Conservation (phyloP, 2,888 invertebrate genomes). For the Rhagonycha lutea region DNA sequence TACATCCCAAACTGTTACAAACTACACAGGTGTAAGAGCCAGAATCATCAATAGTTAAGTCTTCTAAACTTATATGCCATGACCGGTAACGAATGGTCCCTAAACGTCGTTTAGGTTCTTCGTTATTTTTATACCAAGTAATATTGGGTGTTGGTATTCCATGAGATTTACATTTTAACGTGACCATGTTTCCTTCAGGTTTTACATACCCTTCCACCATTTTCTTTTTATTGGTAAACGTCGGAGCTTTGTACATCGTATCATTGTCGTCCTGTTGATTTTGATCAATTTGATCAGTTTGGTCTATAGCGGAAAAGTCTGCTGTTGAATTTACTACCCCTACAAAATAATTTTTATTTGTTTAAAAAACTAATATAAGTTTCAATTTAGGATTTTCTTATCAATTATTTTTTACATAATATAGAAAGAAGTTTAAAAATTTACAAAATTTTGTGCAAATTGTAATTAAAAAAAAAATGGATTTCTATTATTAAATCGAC, state of each 20-base stretch:
- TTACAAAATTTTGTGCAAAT: too few species aligned
- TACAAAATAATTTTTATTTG: conserved; percentile 1
- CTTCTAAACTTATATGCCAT: conserved; percentile 78
- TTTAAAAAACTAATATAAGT: background rate
- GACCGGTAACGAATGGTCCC: conserved; percentile 70
- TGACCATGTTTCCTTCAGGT: conserved; percentile 78
- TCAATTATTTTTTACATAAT: too few species aligned
- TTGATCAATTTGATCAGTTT: background rate
- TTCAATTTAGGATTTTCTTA: too few species aligned
- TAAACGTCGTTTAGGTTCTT: conserved; percentile 63
- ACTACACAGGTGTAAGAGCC: conserved; percentile 89
- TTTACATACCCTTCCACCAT: conserved; percentile 62
- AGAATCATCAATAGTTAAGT: conserved; percentile 79
- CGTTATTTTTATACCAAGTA: conserved; percentile 81
- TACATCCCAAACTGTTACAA: conserved; percentile 80
- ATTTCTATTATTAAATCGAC: too few species aligned
- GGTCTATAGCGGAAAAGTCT: conserved; percentile 7
- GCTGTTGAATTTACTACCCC: conserved; percentile 9
- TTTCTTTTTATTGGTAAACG: conserved; percentile 55
- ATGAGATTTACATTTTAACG: conserved; percentile 71
- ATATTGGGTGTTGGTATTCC: conserved; percentile 85
- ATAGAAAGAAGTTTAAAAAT: too few species aligned
- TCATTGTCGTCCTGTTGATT: conserved; percentile 25
- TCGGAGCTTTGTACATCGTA: conserved; percentile 34
- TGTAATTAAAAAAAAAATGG: too few species aligned